These are phyloP conservation scores for Zaprionus vittiger DNA, from an alignment of 1,140 invertebrate genomes.

Conservation along the genomic window DNA sequence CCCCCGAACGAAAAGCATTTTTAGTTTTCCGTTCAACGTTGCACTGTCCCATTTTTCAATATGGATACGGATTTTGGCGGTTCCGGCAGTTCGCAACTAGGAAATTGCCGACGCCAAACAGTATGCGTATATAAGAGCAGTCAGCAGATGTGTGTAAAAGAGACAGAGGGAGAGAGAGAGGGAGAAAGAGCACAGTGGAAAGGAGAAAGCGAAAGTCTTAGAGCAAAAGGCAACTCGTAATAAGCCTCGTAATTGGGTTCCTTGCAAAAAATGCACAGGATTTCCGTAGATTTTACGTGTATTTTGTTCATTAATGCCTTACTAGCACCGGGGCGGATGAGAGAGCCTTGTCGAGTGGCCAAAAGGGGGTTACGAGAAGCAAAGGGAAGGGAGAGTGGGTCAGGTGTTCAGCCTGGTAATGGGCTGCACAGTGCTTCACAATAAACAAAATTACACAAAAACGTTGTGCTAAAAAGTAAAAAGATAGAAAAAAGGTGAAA, in stretches of 20 bases:
- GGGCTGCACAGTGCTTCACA: slow-evolving; percentile 37
- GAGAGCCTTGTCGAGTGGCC: slow-evolving; percentile 21
- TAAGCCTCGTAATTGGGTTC: slow-evolving; percentile 50
- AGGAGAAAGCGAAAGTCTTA: slow-evolving; percentile 30
- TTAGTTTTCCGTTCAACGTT: slow-evolving; percentile 47
- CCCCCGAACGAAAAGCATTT: slow-evolving; percentile 51
- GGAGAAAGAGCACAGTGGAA: neutral
- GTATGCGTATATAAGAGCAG: slow-evolving; percentile 10
- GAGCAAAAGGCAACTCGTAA: slow-evolving; percentile 43
- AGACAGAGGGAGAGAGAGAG: slow-evolving; percentile 15
- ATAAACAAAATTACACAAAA: slow-evolving; percentile 62
- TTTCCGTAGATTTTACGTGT: slow-evolving; percentile 74
- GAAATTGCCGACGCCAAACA: slow-evolving; percentile 45
- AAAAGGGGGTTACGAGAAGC: neutral
- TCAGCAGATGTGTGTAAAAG: neutral
- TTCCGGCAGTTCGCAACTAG: slow-evolving; percentile 23
- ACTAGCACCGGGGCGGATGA: slow-evolving; percentile 56
- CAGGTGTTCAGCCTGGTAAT: slow-evolving; percentile 29
- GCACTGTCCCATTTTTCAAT: slow-evolving; percentile 27
- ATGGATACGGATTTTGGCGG: slow-evolving; percentile 38
- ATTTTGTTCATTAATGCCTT: slow-evolving; percentile 67
- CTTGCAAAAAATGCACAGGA: slow-evolving; percentile 69
- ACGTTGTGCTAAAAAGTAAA: slow-evolving; percentile 38
- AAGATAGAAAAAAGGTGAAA: slow-evolving; percentile 3
- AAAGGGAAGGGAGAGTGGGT: slow-evolving; percentile 17